phyloP scores from a whole-genome alignment of 1,140 invertebrate genomes.

The Catajapyx aquilonaris region DNA sequence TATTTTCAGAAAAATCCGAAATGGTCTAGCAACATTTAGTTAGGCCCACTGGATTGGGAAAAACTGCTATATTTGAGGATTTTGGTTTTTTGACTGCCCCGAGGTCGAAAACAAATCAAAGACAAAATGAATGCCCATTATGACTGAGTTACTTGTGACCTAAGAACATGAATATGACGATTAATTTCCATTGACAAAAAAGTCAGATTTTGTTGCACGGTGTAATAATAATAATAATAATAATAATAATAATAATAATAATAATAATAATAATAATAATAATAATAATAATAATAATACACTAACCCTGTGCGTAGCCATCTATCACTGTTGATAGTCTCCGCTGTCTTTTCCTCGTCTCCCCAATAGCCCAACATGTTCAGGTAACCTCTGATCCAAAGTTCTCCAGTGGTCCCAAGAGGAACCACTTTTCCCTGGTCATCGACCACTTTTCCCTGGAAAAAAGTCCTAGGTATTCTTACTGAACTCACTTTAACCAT shows the following conservation, averaged over 20 bases:
- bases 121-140: too few relatives aligned
- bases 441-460: conserved; percentile 46
- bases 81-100: too few relatives aligned
- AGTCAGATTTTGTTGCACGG: too few relatives aligned
- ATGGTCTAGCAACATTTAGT: too few relatives aligned
- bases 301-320: conserved; percentile 83
- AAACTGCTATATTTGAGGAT: too few relatives aligned
- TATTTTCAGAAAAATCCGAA: too few relatives aligned
- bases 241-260: too few relatives aligned
- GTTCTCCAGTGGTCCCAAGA: conserved; percentile 53
- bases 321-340: conserved; percentile 40
- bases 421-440: conserved; percentile 43
- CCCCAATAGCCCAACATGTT: conserved; percentile 74
- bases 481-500: background rate
- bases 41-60: background rate
- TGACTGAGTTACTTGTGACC: background rate
- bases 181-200: too few relatives aligned
- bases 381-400: conserved; percentile 57
- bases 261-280: background rate
- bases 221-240: too few relatives aligned
- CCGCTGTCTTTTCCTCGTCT: conserved; percentile 56
- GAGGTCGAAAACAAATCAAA: too few relatives aligned
- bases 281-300: too few relatives aligned
- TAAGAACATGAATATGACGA: background rate
- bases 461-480: background rate